Percentiles rank a stretch among this genome's conserved stretches.
phyloP scores from a whole-genome alignment of 2,113 vertebrate species.

The Campylomormyrus numenius region DNA sequence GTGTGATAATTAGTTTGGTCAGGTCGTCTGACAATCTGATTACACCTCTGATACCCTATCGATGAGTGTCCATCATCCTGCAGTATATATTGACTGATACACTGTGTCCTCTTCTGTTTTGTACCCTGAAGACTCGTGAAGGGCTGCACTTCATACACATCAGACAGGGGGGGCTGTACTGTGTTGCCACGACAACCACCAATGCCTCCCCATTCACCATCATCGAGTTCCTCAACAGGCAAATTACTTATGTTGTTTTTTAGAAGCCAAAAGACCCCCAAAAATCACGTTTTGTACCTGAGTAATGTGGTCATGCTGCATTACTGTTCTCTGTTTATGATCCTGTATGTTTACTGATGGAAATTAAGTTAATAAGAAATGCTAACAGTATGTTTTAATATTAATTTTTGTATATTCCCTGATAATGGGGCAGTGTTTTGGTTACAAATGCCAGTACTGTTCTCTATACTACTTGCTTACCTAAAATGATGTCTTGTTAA shows the following conservation, averaged over 20 bases:
- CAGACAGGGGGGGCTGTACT: conserved; percentile 74
- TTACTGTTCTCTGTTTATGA: neutral
- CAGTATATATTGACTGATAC: neutral
- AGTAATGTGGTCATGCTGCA: neutral
- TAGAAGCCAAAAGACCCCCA: neutral
- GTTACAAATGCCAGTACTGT: neutral
- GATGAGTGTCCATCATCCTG: neutral
- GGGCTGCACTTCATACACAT: conserved; percentile 72
- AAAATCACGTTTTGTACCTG: neutral
- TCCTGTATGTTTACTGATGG: neutral
- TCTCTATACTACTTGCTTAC: neutral
- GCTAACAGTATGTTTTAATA: neutral
- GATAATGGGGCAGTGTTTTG: neutral
- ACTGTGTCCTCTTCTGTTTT: neutral
- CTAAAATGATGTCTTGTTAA: neutral
- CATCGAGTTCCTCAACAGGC: conserved; percentile 80
- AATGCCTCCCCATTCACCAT: conserved; percentile 70
- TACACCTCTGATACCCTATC: neutral
- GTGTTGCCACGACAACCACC: conserved; percentile 63
- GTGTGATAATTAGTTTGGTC: neutral
- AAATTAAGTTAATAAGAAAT: neutral
- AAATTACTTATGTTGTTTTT: neutral
- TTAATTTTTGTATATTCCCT: neutral
- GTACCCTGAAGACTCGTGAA: conserved; percentile 53
- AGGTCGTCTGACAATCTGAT: neutral